Evolutionary conservation across 2,113 vertebrate genomes (phyloP), one percentile per base, ranked within the genome.

Genomic region (Delphinapterus leucas): DNA sequence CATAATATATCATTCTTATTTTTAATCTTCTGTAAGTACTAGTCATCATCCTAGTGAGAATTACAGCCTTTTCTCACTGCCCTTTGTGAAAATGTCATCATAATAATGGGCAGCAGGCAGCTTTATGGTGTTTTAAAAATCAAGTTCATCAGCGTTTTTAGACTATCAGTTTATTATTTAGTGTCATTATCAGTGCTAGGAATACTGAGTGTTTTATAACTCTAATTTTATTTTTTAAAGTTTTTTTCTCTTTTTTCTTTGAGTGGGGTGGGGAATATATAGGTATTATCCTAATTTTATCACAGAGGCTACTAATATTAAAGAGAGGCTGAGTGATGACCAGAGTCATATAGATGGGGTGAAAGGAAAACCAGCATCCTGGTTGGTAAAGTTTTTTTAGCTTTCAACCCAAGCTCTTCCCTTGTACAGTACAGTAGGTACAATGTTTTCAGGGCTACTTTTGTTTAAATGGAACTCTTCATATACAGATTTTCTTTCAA

Each of bases 101-200:
- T 87, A 1, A 31, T 95, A 76, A 74, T 77, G 74, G 60, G 61
- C 76, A 60, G 28, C 15, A 82, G 82, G 73, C 44, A 74, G 85
- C 36, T 89, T 60, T 91, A 31, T 86, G 41, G 36, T 87, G 38
- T 94, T 90, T 92, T 89, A 89, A 96, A 94, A 96, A 94, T 76
- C 61, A 94, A 91, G 82, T 93, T 94, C 41, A 49, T 88, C 73
- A 83, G 77, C 70, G 94, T 85, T 88, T 96, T 85, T 47, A 93
- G 89, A 58, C 77, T 77, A 1, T 81, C 36, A 33, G 17, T 94
- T 97, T 93, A 88, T 96, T 86, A 85, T 95, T 94, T 97, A 93
- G 47, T 90, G 76, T 76, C 79, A 71, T 89, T 90, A 53, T 95
- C 83, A 92, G 38, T 96, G 36, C 60, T 77, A 26, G 70, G 76